Conservation (phyloP, 2,888 invertebrate genomes). For the Tryphoninae sp. region DNA sequence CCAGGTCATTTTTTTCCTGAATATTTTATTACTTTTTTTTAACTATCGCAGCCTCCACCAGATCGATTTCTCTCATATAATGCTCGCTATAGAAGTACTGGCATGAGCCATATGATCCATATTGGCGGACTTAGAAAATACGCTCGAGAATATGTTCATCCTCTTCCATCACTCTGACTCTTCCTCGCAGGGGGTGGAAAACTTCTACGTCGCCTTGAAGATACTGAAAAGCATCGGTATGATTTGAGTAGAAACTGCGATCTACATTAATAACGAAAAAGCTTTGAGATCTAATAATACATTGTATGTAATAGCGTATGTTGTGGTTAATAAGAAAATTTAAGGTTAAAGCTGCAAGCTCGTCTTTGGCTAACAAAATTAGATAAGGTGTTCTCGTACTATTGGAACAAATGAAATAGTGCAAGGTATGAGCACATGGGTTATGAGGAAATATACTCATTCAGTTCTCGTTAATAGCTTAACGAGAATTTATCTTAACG, state of each 20-base stretch:
- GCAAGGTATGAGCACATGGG: background rate
- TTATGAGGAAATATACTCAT: no score
- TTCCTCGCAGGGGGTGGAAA: slow-evolving; percentile 11
- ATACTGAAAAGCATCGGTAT: slow-evolving; percentile 35
- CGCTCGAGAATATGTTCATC: slow-evolving; percentile 36
- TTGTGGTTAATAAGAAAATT: background rate
- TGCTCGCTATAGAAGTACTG: slow-evolving; percentile 6
- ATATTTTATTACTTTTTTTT: slow-evolving; percentile 9
- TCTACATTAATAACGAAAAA: slow-evolving; percentile 50
- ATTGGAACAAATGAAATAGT: background rate
- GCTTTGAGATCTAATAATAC: slow-evolving; percentile 8
- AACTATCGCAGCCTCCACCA: background rate
- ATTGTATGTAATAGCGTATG: background rate
- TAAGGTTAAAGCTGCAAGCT: background rate
- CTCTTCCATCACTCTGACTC: background rate
- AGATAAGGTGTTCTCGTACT: background rate
- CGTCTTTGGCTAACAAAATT: slow-evolving; percentile 11
- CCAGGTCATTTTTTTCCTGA: background rate
- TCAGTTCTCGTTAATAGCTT: no score
- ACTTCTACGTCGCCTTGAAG: slow-evolving; percentile 23
- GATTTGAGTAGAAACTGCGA: slow-evolving; percentile 54
- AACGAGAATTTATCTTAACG: no score
- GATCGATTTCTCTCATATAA: slow-evolving; percentile 49
- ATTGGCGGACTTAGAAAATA: slow-evolving; percentile 48
- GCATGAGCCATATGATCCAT: slow-evolving; percentile 19